Evolutionary conservation across 2,113 vertebrate species (phyloP), one percentile per base, ranked within the genome.

Genomic region (Halichoerus grypus): DNA sequence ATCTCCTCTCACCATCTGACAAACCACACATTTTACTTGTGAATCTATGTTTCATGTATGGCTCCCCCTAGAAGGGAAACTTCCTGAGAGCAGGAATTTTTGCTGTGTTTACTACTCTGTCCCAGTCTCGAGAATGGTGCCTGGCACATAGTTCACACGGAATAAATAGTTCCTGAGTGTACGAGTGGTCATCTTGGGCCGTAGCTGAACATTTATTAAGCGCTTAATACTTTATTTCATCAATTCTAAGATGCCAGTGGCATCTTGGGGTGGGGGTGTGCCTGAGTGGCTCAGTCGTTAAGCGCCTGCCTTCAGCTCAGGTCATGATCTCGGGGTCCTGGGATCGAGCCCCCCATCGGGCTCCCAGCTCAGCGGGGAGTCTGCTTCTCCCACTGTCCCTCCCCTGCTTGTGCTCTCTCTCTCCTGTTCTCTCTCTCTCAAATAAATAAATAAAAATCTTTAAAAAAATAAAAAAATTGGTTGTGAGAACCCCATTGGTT

Each of bases 131-230:
- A 67, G 71, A 92, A 80, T 49, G 93, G 33, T 88, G 9, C 79
- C 42, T 92, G 51, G 1, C 59, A 81, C 61, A 24, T 46, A 13
- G 19, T 94, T 93, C 87, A 87, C n/a, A 31, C 11, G 59, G 53
- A 91, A 92, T 82, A 88, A 91, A 92, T 61, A 33, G 42, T 90
- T 90, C 71, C 36, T 95, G 69, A 82, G 80, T 63, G 87, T 80
- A 67, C 24, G 42, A 94, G 13, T 69, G 69, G 80, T 79, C 36
- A 65, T 95, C n/a, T 74, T 86, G 9, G 89, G 13, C 31, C 65
- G 49, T 13, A 83, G 74, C 33, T 96, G 79, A 92, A 82, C 59
- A 61, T 71, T 93, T 96, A 93, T 72, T 82, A 83, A 67, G 74
- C 49, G 39, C 72, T 86, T 51, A 87, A 49, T 95, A 76, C 51